Percentiles rank a stretch among this genome's conserved stretches.
phyloP scores from a whole-genome alignment of 2,888 invertebrate genomes.

The Philaethria dido region DNA sequence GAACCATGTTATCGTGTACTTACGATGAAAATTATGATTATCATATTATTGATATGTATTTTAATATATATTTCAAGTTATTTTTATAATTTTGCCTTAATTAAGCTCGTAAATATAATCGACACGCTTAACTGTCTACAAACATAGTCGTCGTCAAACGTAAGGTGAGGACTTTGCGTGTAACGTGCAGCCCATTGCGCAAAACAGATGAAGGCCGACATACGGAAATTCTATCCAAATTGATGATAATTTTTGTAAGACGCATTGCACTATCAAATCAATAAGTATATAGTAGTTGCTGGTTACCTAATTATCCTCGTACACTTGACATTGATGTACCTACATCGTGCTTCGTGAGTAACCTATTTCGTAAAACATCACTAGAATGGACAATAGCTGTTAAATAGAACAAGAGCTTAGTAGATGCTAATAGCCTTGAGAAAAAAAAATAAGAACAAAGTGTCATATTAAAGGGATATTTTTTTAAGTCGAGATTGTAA shows the following conservation, averaged over 20 bases:
- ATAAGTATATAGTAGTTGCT: slow-evolving; percentile 2
- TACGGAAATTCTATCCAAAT: slow-evolving; percentile 41
- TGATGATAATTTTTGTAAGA: slow-evolving; percentile 35
- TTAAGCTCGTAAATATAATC: slow-evolving; percentile 23
- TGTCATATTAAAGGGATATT: neutral
- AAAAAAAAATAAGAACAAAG: neutral
- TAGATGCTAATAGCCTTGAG: slow-evolving; percentile 12
- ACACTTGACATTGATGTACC: slow-evolving; percentile 70
- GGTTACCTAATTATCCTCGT: slow-evolving; percentile 58
- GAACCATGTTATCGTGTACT: too few relatives aligned
- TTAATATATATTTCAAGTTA: neutral
- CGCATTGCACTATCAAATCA: slow-evolving; percentile 28
- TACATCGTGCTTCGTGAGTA: slow-evolving; percentile 40
- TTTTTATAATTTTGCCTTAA: neutral
- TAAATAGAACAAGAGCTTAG: slow-evolving; percentile 34
- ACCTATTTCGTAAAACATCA: slow-evolving; percentile 62
- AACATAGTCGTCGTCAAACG: slow-evolving; percentile 16
- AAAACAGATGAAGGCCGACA: slow-evolving; percentile 40
- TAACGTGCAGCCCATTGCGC: slow-evolving; percentile 37
- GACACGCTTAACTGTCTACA: slow-evolving; percentile 18
- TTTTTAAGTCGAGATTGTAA: slow-evolving; percentile 1
- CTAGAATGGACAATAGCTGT: slow-evolving; percentile 50
- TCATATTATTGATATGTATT: neutral
- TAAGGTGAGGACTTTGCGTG: slow-evolving; percentile 31
- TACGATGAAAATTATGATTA: too few relatives aligned